A percentile compares a stretch with the other conserved stretches of the same genome.
These are phyloP conservation scores for Pogonomyrmex barbatus DNA, from an alignment of 1,140 invertebrate genomes.

Conservation along the genomic window DNA sequence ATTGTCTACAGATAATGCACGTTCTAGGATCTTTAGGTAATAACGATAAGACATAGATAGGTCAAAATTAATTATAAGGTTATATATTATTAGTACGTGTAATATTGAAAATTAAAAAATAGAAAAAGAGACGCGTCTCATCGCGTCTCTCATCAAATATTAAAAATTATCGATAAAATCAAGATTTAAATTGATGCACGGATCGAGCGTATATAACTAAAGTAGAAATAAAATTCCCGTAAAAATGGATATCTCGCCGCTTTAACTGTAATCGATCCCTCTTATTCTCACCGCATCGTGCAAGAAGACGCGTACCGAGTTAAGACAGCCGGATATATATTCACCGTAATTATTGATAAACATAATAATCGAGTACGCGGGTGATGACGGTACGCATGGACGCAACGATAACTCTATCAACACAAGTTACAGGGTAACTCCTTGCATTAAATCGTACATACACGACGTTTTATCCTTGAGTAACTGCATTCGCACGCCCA, in stretches of 20 bases:
- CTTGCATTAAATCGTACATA: conserved; percentile 36
- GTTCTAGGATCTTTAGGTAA: neutral
- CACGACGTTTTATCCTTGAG: conserved; percentile 19
- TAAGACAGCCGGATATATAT: conserved; percentile 35
- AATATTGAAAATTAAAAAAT: neutral
- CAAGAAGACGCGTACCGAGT: neutral
- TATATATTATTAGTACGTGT: neutral
- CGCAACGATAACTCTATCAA: conserved; percentile 57
- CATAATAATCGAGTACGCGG: conserved; percentile 38
- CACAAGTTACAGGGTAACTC: conserved; percentile 54
- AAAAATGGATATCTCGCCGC: conserved; percentile 27
- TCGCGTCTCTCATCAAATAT: neutral
- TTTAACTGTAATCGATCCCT: conserved; percentile 49
- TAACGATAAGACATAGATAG: neutral
- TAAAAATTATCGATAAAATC: neutral
- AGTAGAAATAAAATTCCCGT: neutral
- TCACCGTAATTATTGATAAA: conserved; percentile 55
- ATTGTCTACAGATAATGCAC: neutral
- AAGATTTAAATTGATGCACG: neutral
- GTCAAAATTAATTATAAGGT: neutral
- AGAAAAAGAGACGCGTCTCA: neutral
- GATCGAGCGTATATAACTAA: neutral
- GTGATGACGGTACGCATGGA: conserved; percentile 48
- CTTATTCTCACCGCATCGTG: conserved; percentile 21
- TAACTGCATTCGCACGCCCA: conserved; percentile 45